A percentile compares a stretch with the other conserved stretches of the same genome.
These are phyloP conservation scores for Lepidochitona cinerea DNA, from an alignment of 2,888 invertebrate genomes.

Conservation along the genomic window DNA sequence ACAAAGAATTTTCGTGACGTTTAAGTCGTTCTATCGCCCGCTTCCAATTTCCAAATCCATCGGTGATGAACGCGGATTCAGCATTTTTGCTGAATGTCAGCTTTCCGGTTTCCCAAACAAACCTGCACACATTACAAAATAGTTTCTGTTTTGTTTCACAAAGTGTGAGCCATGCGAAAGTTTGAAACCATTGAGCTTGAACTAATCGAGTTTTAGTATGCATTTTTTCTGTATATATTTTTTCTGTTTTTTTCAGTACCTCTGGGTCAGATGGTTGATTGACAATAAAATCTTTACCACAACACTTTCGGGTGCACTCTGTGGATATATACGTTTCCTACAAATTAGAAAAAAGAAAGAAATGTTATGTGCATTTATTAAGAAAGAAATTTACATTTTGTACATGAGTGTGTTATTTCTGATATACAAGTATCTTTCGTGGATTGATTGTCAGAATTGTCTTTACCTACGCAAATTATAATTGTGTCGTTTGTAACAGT, in stretches of 20 bases:
- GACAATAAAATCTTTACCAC: neutral
- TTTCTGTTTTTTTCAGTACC: neutral
- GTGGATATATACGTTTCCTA: neutral
- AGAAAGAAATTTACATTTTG: too few species aligned
- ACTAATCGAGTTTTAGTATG: neutral
- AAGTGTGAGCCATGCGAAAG: too few species aligned
- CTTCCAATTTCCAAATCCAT: neutral
- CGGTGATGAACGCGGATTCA: neutral
- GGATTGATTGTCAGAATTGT: too few species aligned
- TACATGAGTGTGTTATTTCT: too few species aligned
- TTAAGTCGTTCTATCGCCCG: neutral
- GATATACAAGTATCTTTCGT: too few species aligned
- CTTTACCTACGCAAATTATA: too few species aligned
- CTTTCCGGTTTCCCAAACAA: neutral
- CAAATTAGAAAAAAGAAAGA: neutral
- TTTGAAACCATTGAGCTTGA: neutral
- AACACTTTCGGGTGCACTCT: neutral
- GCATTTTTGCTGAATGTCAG: neutral
- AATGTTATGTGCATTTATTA: too few species aligned
- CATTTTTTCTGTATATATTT: neutral
- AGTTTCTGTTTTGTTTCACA: neutral
- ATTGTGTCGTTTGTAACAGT: too few species aligned
- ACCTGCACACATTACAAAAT: neutral
- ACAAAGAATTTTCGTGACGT: neutral
- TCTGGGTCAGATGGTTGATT: neutral